Base-by-base conservation (phyloP, 2,113 vertebrate genomes). In the Fregata magnificens region DNA sequence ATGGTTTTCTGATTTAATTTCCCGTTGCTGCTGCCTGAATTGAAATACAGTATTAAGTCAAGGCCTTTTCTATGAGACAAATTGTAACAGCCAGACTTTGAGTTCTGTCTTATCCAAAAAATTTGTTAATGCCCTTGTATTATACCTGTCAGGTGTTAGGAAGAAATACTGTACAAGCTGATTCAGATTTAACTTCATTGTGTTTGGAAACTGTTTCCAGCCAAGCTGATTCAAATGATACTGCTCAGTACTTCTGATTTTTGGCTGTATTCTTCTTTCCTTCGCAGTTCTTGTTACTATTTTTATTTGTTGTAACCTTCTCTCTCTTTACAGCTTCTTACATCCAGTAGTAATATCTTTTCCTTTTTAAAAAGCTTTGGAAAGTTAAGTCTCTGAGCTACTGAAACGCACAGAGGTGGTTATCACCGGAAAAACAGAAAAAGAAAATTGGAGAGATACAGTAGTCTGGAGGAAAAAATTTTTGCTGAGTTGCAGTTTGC, bases 111-210 rank as follows among this genome's bases (percentile, higher is more conserved):
- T 40, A 56, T 13, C 11, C 5, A 20, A 31, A 58, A 52, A 34
- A 19, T 0, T 22, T 34, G 18, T 55, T 62, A 69, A 16, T 61
- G 49, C 13, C 13, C 2, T 0, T 34, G 6, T 56, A 4, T 55
- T 76, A 1, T 36, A 65, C 25, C 62, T 90, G 62, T 79, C 66
- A 42, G 45, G 49, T 25, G 20, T 52, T n/a, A 38, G 29, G 32
- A 74, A 40, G 52, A 79, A 82, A 82, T 24, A 42, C 32, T 61
- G 34, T 67, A 26, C 40, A 26, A 56, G 40, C 9, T 52, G 26
- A 40, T 52, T 79, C 44, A 88, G 20, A 47, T 40, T 69, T 38
- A 67, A 63, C 38, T 92, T 79, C 28, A 26, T 34, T 55, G 17
- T 49, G 40, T 85, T 92, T 7, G 6, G n/a, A 56, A 90, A 56